Evolutionary conservation across 2,797 vertebrate species (phyloP), one percentile per base, ranked within the genome.

Genomic region (Menidia menidia): DNA sequence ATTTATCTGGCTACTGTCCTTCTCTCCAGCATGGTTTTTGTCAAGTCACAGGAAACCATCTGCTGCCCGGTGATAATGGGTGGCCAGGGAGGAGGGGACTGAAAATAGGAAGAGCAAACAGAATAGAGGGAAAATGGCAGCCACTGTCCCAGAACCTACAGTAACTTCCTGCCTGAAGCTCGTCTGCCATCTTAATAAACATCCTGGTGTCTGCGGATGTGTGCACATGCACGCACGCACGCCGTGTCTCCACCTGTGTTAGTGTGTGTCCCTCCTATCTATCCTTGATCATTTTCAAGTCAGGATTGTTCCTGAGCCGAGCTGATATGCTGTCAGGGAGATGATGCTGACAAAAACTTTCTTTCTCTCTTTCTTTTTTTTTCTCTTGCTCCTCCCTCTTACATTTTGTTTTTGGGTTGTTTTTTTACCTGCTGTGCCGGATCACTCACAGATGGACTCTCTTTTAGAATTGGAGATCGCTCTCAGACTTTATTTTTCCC

Each of bases 41-140:
- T 91, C 77, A 80, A 91, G 88, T 92, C 88, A 86, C 90, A 92
- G 90, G 87, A 86, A 93, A 92, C 90, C 90, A 92, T 93, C 92
- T 94, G 93, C 90, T 91, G 86, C 87, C 87, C 79, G 82, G 77
- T 86, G 91, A 95, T 94, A 92, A 95, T 95, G 92, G 90, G 85
- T 71, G 72, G 68, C 92, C 82, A 75, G 93, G 93, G 94, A 94
- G 87, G 93, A 81, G 76, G 73, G 75, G 80, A 85, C 87, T 83
- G 82, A 74, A 90, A 90, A 83, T 75, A 67, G 77, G 79, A 67
- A 18, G 83, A 82, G 88, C 82, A 89, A 92, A 89, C 91, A 87
- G 89, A 92, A 92, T 62, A 72, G 73, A 68, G 75, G 72, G 87
- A 89, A 91, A 92, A 90, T 81, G 82, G 68, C 86, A 87, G 85